Conservation (phyloP, 2,888 invertebrate genomes). For the Harmothoe impar region DNA sequence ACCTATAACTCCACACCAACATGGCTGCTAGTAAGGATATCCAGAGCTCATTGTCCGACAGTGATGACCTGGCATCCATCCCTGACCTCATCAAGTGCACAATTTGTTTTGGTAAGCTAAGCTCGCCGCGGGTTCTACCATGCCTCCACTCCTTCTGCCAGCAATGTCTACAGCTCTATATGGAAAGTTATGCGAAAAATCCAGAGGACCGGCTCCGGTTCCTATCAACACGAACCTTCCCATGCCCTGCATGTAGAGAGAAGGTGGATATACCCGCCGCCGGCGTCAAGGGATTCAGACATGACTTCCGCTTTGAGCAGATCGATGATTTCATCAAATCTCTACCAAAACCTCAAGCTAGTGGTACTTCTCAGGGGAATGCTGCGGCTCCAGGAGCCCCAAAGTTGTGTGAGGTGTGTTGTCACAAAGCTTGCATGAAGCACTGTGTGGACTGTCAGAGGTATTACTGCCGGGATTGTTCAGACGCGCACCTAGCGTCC, state of each 20-base stretch:
- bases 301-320: constrained; percentile 56
- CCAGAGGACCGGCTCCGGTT: neutral
- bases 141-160: constrained; percentile 64
- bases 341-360: constrained; percentile 16
- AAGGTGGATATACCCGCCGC: constrained; percentile 1
- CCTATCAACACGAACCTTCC: constrained; percentile 11
- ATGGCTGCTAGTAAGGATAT: neutral
- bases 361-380: neutral
- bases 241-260: constrained; percentile 60
- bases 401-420: neutral
- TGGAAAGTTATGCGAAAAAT: constrained; percentile 24
- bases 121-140: constrained; percentile 50
- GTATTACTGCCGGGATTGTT: constrained; percentile 30
- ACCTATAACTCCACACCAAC: too few species aligned
- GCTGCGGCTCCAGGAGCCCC: neutral
- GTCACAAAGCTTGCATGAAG: neutral
- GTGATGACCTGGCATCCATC: neutral
- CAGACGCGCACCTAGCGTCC: neutral
- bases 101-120: constrained; percentile 39
- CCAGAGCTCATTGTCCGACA: neutral
- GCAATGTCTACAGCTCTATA: constrained; percentile 46
- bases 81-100: constrained; percentile 60
- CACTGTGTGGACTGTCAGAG: constrained; percentile 28
- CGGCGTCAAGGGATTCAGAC: constrained; percentile 55
- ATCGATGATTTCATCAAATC: constrained; percentile 52